A percentile compares a stretch with the other conserved stretches of the same genome.
These are phyloP conservation scores for Watsonalla binaria DNA, from an alignment of 2,888 invertebrate species.

Conservation along the genomic window DNA sequence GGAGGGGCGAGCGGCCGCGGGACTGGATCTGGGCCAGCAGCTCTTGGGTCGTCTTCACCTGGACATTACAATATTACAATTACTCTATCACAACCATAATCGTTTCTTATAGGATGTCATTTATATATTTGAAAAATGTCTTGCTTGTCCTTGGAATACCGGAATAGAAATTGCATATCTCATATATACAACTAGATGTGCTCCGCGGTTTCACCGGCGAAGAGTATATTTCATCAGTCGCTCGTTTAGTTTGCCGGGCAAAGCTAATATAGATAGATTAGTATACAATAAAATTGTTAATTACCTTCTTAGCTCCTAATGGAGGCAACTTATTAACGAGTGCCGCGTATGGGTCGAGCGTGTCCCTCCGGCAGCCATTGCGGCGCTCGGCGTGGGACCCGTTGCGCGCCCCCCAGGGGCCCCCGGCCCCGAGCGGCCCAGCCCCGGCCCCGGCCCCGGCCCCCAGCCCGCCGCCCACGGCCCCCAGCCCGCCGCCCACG, in stretches of 20 bases:
- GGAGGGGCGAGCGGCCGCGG: constrained; percentile 60
- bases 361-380: constrained; percentile 50
- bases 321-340: constrained; percentile 64
- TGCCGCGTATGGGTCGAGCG: constrained; percentile 61
- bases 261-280: too few species aligned
- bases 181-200: too few species aligned
- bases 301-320: constrained; percentile 67
- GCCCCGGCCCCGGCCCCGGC: constrained; percentile 5
- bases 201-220: too few species aligned
- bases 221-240: too few species aligned
- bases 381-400: constrained; percentile 41
- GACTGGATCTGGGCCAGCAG: constrained; percentile 86
- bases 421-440: constrained; percentile 14
- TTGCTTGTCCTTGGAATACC: too few species aligned
- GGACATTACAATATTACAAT: constrained; percentile 5
- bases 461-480: constrained; percentile 7
- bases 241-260: too few species aligned
- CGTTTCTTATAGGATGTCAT: too few species aligned
- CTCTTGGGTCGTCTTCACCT: constrained; percentile 84
- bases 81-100: neutral
- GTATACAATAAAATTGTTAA: neutral
- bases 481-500: constrained; percentile 13
- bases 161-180: too few species aligned
- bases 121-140: too few species aligned
- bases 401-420: constrained; percentile 33